Base-by-base conservation (phyloP, 1,140 invertebrate species). In the Drosophila rhopaloa region DNA sequence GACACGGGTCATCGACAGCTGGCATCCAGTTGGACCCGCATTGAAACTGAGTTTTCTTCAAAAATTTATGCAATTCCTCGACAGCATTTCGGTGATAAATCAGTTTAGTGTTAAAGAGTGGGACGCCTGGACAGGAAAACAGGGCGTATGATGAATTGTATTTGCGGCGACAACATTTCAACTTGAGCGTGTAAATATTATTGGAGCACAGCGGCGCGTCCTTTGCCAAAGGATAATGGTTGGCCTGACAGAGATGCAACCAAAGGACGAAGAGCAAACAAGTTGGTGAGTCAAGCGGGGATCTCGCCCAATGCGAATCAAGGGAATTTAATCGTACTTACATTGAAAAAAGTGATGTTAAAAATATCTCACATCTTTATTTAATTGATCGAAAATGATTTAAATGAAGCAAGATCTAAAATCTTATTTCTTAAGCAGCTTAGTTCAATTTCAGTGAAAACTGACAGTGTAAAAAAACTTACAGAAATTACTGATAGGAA, bases 131-230 rank as follows among this genome's bases (percentile, higher is more conserved):
- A 61, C 74, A 74, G 27, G 54, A 73, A 16, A n/a, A 66, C 44
- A 56, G 55, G 55, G 46, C 57, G 60, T 65, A 82, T 89, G 81
- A 84, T 88, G 76, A 78, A 88, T 88, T 68, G 76, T 89, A 83
- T 88, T 83, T 88, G 80, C 60, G 67, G 65, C 50, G 54, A 77
- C 63, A 71, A 88, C 67, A 84, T 78, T 80, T 76, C 68, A 70
- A 67, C 35, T 71, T 59, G 61, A 57, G 61, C 73, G 80, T 89
- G 80, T 76, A 88, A 88, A 84, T 84, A 89, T 89, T 90, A 84
- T 89, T 89, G 73, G 72, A 59, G 65, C 61, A 37, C 29, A 68
- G 79, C 62, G 58, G 48, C 60, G 46, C 35, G 51, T 50, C 55
- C 66, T 61, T 41, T 66, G 47, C 51, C 58, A 75, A 56, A 71